Conservation (phyloP, 35 echinoderm and acorn worm species). For the Heliocidaris erythrogramma region DNA sequence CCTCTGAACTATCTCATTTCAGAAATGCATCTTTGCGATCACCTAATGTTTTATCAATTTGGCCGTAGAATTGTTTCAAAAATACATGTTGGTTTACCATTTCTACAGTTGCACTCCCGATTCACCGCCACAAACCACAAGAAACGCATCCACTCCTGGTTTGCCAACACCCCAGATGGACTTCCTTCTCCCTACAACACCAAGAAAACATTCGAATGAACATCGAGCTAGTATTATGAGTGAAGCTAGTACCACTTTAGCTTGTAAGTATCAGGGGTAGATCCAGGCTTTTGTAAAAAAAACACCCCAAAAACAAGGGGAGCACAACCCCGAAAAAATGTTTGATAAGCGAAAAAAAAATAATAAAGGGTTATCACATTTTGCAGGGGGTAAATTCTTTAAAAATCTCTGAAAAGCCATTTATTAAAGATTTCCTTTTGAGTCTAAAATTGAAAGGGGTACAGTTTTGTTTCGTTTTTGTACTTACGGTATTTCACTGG, state of each 20-base stretch:
- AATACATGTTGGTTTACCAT: no score
- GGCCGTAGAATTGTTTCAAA: no score
- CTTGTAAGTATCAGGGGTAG: constrained; percentile 26
- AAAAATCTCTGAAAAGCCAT: no score
- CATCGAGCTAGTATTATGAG: constrained; percentile 61
- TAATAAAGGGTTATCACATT: no score
- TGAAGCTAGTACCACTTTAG: constrained; percentile 50
- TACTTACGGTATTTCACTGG: background rate
- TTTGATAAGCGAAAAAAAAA: no score
- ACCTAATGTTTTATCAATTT: no score
- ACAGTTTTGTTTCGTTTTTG: background rate
- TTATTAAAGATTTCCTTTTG: no score
- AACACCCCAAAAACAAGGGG: background rate
- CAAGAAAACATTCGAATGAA: background rate
- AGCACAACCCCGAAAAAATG: no score
- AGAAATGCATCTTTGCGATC: no score
- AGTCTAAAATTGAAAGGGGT: background rate
- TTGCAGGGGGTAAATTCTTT: no score
- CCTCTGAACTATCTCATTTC: background rate
- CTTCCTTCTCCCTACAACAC: background rate
- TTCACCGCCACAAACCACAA: background rate
- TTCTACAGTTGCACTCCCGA: constrained; percentile 17
- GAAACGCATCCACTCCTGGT: background rate
- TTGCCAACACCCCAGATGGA: constrained; percentile 16
- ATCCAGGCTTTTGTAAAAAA: background rate